Conservation (phyloP, 2,113 vertebrate genomes). For the Nicator chloris region DNA sequence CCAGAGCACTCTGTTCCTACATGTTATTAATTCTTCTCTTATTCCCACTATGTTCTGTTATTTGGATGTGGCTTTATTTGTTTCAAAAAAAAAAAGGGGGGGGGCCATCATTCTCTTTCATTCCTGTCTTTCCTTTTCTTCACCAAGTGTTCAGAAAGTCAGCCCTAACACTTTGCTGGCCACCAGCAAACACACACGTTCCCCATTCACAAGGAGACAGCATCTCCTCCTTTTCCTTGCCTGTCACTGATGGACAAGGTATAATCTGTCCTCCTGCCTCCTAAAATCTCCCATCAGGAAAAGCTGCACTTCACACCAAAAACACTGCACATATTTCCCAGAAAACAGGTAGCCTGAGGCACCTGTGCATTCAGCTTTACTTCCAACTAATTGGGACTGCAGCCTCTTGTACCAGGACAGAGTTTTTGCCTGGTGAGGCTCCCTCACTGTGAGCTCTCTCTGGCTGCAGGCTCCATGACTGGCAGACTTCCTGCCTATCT, state of each 20-base stretch:
- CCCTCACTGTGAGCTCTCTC: neutral
- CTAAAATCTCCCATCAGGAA: neutral
- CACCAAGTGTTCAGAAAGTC: neutral
- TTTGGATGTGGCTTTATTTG: neutral
- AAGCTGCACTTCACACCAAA: neutral
- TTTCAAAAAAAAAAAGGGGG: neutral
- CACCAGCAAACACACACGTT: neutral
- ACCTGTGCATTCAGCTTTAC: neutral
- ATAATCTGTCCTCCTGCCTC: neutral
- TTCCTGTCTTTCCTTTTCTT: neutral
- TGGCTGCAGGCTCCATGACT: constrained; percentile 46
- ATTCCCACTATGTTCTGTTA: neutral
- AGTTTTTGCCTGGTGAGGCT: no score
- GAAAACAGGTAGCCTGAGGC: neutral
- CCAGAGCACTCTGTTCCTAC: neutral
- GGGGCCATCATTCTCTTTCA: neutral
- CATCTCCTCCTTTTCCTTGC: neutral
- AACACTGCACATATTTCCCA: neutral
- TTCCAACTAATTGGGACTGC: neutral
- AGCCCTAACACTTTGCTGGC: neutral
- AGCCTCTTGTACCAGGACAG: no score
- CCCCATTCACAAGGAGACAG: neutral
- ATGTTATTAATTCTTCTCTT: neutral
- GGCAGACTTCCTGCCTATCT: constrained; percentile 52
- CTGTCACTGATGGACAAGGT: neutral